Conservation (phyloP, 2,888 invertebrate genomes). For the Temnothorax unifasciatus region DNA sequence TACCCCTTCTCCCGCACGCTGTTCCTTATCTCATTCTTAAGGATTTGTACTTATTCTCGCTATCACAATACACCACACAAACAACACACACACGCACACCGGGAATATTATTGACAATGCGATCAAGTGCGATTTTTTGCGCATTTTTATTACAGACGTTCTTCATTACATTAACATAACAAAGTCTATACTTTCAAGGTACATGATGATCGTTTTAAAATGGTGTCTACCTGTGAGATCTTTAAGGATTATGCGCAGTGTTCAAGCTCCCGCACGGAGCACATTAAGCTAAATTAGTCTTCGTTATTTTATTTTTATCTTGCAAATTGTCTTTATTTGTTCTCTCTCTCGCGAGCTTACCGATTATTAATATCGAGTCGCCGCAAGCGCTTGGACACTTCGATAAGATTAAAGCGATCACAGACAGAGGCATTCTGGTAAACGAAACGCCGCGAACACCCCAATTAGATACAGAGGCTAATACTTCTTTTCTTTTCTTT, state of each 20-base stretch:
- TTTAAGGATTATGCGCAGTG: slow-evolving; percentile 83
- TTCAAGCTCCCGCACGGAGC: slow-evolving; percentile 79
- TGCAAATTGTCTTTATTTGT: slow-evolving; percentile 47
- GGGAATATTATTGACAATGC: slow-evolving; percentile 69
- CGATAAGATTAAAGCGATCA: slow-evolving; percentile 82
- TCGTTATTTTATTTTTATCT: slow-evolving; percentile 65
- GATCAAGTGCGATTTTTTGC: slow-evolving; percentile 74
- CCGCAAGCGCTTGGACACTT: slow-evolving; percentile 81
- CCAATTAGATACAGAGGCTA: slow-evolving; percentile 73
- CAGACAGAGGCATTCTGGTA: slow-evolving; percentile 81
- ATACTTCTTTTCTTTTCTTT: slow-evolving; percentile 64
- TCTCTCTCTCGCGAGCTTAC: slow-evolving; percentile 47
- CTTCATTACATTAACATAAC: slow-evolving; percentile 85
- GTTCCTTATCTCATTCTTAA: background rate
- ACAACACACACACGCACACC: background rate
- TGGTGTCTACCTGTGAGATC: slow-evolving; percentile 84
- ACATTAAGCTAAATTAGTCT: slow-evolving; percentile 72
- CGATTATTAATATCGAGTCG: slow-evolving; percentile 62
- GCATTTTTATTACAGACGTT: slow-evolving; percentile 85
- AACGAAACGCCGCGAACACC: slow-evolving; percentile 76
- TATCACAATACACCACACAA: background rate
- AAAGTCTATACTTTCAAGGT: slow-evolving; percentile 86
- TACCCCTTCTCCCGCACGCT: slow-evolving; percentile 57
- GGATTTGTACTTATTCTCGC: slow-evolving; percentile 24
- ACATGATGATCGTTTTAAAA: slow-evolving; percentile 84